Evolutionary conservation across 2,113 vertebrate species (phyloP).

Genomic region (Girardinichthys multiradiatus): DNA sequence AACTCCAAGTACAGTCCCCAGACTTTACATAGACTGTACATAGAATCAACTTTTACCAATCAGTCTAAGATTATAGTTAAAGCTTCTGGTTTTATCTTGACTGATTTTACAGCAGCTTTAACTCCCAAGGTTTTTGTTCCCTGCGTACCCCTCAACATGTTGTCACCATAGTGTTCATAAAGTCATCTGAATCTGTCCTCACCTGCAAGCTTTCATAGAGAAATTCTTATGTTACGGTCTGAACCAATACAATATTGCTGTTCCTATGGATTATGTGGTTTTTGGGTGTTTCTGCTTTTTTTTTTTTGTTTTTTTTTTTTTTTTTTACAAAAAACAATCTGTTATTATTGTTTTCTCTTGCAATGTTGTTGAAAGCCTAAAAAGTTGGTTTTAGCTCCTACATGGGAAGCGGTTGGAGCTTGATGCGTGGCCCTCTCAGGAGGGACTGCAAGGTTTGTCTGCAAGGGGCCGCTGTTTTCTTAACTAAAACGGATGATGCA

Average conservation of each 20-base stretch:
- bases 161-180: conserved; percentile 30
- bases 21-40: conserved; percentile 29
- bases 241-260: conserved; percentile 7
- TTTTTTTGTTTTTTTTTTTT: conserved; percentile 7
- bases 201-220: conserved; percentile 28
- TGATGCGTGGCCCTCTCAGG: conserved; percentile 18
- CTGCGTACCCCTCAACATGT: conserved; percentile 4
- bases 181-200: conserved; percentile 23
- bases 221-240: conserved; percentile 36
- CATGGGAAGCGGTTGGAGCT: conserved; percentile 4
- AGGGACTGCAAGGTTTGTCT: not conserved
- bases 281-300: conserved; percentile 4
- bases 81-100: not conserved
- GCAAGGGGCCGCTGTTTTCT: not conserved
- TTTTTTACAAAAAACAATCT: too few species aligned
- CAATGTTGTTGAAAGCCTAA: conserved; percentile 3
- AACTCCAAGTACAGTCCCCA: not conserved
- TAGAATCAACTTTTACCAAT: conserved; percentile 3
- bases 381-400: conserved; percentile 1
- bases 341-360: not conserved
- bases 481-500: conserved; percentile 40
- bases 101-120: conserved; percentile 26
- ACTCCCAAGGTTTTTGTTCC: not conserved
- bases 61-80: not conserved
- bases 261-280: conserved; percentile 10